Percentiles rank a stretch among this genome's conserved stretches.
Conservation (phyloP, 2,888 invertebrate genomes). For the Drosophila mulleri region DNA sequence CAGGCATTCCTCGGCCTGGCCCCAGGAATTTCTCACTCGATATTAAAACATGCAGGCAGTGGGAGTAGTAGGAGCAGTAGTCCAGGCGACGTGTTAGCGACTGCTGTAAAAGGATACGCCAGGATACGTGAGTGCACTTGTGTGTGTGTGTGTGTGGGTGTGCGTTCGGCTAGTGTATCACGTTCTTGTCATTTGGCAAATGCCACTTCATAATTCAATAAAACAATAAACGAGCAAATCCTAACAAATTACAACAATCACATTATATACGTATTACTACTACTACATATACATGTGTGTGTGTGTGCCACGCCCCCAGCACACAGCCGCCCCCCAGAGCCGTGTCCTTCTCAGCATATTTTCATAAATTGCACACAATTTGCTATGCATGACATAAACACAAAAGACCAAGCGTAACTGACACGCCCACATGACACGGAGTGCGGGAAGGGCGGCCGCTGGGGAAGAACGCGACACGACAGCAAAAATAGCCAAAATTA, state of each 20-base stretch:
- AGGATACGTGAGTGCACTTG: neutral
- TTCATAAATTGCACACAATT: conserved; percentile 79
- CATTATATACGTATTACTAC: conserved; percentile 59
- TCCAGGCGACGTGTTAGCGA: conserved; percentile 23
- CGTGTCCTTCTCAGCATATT: conserved; percentile 54
- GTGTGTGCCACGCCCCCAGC: neutral
- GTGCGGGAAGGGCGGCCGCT: neutral
- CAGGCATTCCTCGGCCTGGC: conserved; percentile 28
- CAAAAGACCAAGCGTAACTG: conserved; percentile 37
- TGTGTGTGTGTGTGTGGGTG: conserved; percentile 1
- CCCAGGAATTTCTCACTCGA: conserved; percentile 31
- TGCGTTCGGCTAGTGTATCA: conserved; percentile 50
- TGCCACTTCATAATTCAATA: conserved; percentile 83
- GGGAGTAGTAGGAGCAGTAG: neutral
- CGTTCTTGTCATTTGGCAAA: conserved; percentile 77
- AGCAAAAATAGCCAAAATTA: conserved; percentile 69
- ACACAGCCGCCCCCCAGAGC: neutral
- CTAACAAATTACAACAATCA: conserved; percentile 77
- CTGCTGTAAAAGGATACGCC: neutral
- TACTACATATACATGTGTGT: neutral
- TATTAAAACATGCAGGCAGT: conserved; percentile 37
- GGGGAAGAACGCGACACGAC: conserved; percentile 48
- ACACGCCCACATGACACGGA: conserved; percentile 24
- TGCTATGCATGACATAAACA: conserved; percentile 68
- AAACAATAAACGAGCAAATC: conserved; percentile 81